Conservation (phyloP, 1,140 invertebrate genomes). For the Zaprionus inermis region DNA sequence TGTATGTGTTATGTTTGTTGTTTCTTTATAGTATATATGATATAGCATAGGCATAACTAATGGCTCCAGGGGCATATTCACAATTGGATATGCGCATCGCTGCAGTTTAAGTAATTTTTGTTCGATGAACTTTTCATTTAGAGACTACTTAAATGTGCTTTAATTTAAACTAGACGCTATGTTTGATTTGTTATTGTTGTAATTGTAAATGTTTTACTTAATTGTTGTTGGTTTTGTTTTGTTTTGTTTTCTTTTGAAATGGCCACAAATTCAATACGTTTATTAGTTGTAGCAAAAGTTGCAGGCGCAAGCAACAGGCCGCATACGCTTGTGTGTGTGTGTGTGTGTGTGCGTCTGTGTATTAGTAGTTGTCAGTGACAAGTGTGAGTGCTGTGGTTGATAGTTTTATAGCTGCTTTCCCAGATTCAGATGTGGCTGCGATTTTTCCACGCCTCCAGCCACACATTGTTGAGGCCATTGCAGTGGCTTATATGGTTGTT, state of each 20-base stretch:
- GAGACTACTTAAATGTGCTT: slow-evolving; percentile 33
- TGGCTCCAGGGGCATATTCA: slow-evolving; percentile 46
- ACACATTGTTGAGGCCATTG: slow-evolving; percentile 18
- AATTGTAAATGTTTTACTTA: slow-evolving; percentile 41
- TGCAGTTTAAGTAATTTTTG: slow-evolving; percentile 51
- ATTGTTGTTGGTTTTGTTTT: slow-evolving; percentile 23
- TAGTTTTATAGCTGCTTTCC: slow-evolving; percentile 35
- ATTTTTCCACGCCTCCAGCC: slow-evolving; percentile 16
- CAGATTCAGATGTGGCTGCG: slow-evolving; percentile 19
- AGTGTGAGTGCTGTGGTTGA: slow-evolving; percentile 32
- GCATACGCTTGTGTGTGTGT: slow-evolving; percentile 8
- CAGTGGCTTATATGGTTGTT: not conserved
- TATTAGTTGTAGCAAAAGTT: slow-evolving; percentile 28
- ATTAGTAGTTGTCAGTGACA: slow-evolving; percentile 44
- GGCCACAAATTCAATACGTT: slow-evolving; percentile 74
- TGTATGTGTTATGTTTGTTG: too few species aligned
- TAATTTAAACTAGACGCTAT: slow-evolving; percentile 63
- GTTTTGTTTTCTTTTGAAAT: slow-evolving; percentile 59
- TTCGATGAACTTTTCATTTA: slow-evolving; percentile 50
- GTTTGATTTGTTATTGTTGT: slow-evolving; percentile 64
- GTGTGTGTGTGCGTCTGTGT: slow-evolving; percentile 22
- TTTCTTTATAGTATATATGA: slow-evolving; percentile 10
- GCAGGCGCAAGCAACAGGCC: slow-evolving; percentile 40
- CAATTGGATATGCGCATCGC: slow-evolving; percentile 32
- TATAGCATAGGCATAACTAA: slow-evolving; percentile 18